Conservation (phyloP, 2,113 vertebrate genomes). For the Elachura formosa region DNA sequence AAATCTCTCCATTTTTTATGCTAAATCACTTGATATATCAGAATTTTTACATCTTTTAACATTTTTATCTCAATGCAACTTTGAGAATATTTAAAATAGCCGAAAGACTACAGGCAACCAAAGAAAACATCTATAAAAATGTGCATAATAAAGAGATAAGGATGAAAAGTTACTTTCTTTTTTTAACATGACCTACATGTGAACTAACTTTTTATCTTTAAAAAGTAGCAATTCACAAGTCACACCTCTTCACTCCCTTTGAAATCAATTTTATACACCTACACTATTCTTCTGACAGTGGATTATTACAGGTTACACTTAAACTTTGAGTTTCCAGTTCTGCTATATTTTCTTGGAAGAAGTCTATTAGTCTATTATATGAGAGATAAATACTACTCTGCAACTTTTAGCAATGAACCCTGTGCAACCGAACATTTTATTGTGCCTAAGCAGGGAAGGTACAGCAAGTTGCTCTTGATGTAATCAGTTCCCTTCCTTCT, state of each 20-base stretch:
- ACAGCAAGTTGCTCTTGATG: background rate
- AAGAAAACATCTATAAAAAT: background rate
- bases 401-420: background rate
- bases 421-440: background rate
- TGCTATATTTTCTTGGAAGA: background rate
- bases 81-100: background rate
- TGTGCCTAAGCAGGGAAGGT: background rate
- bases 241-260: slow-evolving; percentile 23
- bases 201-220: background rate
- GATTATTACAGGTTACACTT: background rate
- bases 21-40: background rate
- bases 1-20: background rate
- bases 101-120: background rate
- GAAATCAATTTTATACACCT: background rate
- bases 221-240: slow-evolving; percentile 13
- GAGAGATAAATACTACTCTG: background rate
- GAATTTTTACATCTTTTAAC: background rate
- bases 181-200: background rate
- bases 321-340: background rate
- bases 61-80: background rate
- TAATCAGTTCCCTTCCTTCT: background rate
- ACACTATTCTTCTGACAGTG: background rate
- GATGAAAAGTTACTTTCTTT: background rate
- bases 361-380: background rate
- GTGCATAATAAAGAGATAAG: background rate